Percentiles rank a stretch among this genome's conserved stretches.
phyloP scores from a whole-genome alignment of 1,140 invertebrate species.

The Steinernema feltiae region DNA sequence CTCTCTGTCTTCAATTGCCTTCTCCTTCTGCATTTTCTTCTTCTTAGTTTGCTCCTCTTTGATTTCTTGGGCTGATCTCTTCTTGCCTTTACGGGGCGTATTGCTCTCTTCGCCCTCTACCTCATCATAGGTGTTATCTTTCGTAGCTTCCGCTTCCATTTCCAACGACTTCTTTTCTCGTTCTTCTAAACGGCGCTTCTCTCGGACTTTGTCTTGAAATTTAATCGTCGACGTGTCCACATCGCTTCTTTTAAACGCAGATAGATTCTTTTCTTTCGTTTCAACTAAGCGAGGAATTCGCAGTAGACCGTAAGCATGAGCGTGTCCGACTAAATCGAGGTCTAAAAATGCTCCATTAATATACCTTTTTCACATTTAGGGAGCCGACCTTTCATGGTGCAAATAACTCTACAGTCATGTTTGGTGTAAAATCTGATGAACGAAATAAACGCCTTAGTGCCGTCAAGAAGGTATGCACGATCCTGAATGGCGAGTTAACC shows the following conservation, averaged over 20 bases:
- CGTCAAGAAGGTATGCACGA: conserved; percentile 63
- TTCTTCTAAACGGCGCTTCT: conserved; percentile 23
- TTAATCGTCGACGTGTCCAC: conserved; percentile 37
- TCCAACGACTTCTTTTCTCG: conserved; percentile 3
- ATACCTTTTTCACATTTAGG: not conserved
- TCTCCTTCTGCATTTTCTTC: conserved; percentile 31
- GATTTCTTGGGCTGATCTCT: conserved; percentile 7
- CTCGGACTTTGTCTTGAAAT: conserved; percentile 26
- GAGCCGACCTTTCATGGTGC: conserved; percentile 71
- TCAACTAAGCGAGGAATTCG: conserved; percentile 91
- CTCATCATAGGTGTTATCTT: conserved; percentile 24
- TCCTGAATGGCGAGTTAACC: conserved; percentile 26
- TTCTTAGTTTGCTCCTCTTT: conserved; percentile 28
- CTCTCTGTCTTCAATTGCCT: conserved; percentile 25
- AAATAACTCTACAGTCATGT: conserved; percentile 85
- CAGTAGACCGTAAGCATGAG: conserved; percentile 78
- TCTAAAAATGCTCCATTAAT: conserved; percentile 62
- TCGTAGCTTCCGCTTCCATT: conserved; percentile 17
- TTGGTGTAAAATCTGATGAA: conserved; percentile 86
- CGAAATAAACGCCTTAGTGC: conserved; percentile 85
- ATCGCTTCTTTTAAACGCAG: conserved; percentile 35
- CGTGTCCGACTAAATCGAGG: conserved; percentile 76
- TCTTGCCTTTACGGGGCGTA: conserved; percentile 19
- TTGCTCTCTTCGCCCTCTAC: conserved; percentile 16
- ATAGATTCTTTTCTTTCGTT: conserved; percentile 65